Base-by-base conservation (phyloP, 1,140 invertebrate species). In the Callitettix versicolor region DNA sequence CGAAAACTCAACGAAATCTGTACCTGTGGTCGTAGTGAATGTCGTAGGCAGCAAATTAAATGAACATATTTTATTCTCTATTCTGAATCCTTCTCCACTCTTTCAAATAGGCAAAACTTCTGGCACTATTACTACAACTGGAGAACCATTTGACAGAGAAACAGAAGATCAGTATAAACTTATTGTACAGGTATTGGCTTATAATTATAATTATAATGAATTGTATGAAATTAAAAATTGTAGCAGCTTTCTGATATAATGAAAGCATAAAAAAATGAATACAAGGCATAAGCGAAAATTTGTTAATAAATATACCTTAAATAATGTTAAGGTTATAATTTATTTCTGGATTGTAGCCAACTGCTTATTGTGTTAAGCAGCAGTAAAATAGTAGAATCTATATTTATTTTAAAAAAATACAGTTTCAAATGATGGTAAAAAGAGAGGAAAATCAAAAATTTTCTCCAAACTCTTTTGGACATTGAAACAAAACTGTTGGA, bases 41-140 rank as follows among this genome's bases (percentile, higher is more conserved):
- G 88, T 95, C 7, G 70, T 91, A 4, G 92, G 92, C 3, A 87
- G 81, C 61, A 79, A 79, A 7, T 72, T 95, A 18, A 89, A 93
- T 68, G 91, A 96, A 68, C 88, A 95, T 68, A 72, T 96, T 0
- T 75, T 83, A 59, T 98, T 94, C 69, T 73, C 74, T 36, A 89
- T 96, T 55, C 72, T 95, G 1, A 96, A 97, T 76, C 91, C 91
- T 0, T 86, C 84, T 0, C 78, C 85, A 49, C 82, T 91, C 72
- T 99, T 99, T 68, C 76, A 78, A 49, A 93, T 98, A 66, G 91
- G 94, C 18, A 64, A 72, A 15, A 91, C 90, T 14, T 95, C 93
- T 17, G 93, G 91, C 18, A 87, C 83, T 4, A 83, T 92, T 48
- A 78, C 80, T 62, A 93, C 89, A 6, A 90, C 87, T 6, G 89